Base-by-base conservation (phyloP, 2,888 invertebrate genomes). In the Petrophora chlorosata region DNA sequence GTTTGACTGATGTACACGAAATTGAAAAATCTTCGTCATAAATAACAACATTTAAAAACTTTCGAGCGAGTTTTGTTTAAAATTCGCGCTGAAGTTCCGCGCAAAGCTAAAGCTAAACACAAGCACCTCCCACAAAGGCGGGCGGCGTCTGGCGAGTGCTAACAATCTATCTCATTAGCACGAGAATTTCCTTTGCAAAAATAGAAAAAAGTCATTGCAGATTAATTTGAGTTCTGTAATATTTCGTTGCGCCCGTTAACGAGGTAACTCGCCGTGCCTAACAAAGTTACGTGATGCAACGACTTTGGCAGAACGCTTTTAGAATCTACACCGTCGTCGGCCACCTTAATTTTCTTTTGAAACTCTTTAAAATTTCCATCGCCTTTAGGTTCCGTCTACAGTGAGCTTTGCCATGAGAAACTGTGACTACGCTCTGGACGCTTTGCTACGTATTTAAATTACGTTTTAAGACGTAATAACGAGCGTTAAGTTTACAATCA, bases 131-230 rank as follows among this genome's bases (percentile, higher is more conserved):
- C 70, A 74, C 76, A 81, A 74, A 76, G 73, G 67, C 65, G 46
- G 73, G 67, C 65, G 46, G 47, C 65, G 61, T 60, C 62, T 66
- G 58, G 61, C 63, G 61, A 61, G 47, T 56, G 68, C 69, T 76
- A 76, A 82, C 78, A 80, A 81, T 79, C 70, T 70, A 75, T 76
- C 86, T 86, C 83, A 85, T 86, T 86, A 87, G 79, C 64, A 67
- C 62, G 65, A 60, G 70, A 76, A 74, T 71, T 74, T 69, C 62
- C 71, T 75, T 80, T 76, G 64, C 69, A 63, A 68, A 70, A 63
- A 59, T 56, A 60, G 69, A 76, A 80, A 73, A 77, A 73, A 74
- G 73, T 64, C 33, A 62, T 67, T 50, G 56, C 70, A 76, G 75
- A 81, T 84, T 81, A 82, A 81, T 85, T 82, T 73, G 62, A 79